A percentile compares a stretch with the other conserved stretches of the same genome.
These are phyloP conservation scores for Argyrosomus regius DNA, from an alignment of 2,797 vertebrate species.

Conservation along the genomic window DNA sequence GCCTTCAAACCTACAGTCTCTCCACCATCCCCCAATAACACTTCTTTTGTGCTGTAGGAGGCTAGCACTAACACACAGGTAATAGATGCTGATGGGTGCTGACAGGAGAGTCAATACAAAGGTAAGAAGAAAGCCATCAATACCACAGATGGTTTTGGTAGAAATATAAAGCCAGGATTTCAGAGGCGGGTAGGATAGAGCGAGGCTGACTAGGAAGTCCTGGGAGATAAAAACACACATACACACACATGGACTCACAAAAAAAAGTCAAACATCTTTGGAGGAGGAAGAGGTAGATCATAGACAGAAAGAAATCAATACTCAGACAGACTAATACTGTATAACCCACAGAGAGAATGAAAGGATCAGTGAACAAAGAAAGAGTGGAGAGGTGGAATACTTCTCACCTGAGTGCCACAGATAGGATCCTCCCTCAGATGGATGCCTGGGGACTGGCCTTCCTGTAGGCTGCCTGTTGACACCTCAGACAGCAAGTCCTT, in stretches of 20 bases:
- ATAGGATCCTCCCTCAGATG: slow-evolving; percentile 95
- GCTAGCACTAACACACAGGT: slow-evolving; percentile 57
- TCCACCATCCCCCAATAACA: slow-evolving; percentile 74
- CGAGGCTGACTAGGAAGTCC: slow-evolving; percentile 47
- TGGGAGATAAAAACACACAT: slow-evolving; percentile 50
- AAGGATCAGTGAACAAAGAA: slow-evolving; percentile 67
- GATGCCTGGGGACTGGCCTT: slow-evolving; percentile 92
- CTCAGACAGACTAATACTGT: slow-evolving; percentile 57
- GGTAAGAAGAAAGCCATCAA: slow-evolving; percentile 78
- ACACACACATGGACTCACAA: slow-evolving; percentile 35
- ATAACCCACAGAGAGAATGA: slow-evolving; percentile 67
- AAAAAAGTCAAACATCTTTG: slow-evolving; percentile 65
- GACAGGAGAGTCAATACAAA: slow-evolving; percentile 78
- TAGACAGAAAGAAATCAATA: slow-evolving; percentile 75
- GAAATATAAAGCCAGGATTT: slow-evolving; percentile 68
- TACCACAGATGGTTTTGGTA: slow-evolving; percentile 63
- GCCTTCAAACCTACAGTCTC: slow-evolving; percentile 75
- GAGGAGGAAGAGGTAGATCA: slow-evolving; percentile 58
- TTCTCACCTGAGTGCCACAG: slow-evolving; percentile 93
- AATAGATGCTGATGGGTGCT: slow-evolving; percentile 79
- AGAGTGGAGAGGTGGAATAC: slow-evolving; percentile 25
- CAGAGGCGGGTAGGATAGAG: slow-evolving; percentile 43
- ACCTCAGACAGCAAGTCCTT: slow-evolving; percentile 95
- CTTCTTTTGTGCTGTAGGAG: slow-evolving; percentile 70
- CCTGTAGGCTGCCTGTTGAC: slow-evolving; percentile 91